phyloP scores from a whole-genome alignment of 2,797 vertebrate species.

The Limnodromus scolopaceus region DNA sequence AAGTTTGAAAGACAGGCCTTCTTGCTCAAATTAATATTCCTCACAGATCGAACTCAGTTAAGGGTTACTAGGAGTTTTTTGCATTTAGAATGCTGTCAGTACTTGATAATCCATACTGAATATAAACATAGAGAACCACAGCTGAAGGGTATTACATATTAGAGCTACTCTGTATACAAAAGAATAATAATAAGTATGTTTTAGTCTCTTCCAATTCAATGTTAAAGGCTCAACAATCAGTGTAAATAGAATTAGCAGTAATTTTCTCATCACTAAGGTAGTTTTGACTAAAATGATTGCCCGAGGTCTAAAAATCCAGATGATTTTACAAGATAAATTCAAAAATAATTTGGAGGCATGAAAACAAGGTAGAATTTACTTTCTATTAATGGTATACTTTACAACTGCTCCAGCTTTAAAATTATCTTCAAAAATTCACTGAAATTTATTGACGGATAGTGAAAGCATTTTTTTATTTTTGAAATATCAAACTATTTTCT shows the following conservation, averaged over 20 bases:
- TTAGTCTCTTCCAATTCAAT: conserved; percentile 15
- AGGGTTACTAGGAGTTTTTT: neutral
- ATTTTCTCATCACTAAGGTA: neutral
- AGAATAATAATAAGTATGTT: neutral
- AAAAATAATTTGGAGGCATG: neutral
- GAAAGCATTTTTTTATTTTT: conserved; percentile 39
- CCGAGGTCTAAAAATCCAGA: neutral
- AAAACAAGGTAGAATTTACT: neutral
- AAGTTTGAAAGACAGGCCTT: neutral
- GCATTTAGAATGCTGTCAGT: neutral
- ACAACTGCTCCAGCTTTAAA: neutral
- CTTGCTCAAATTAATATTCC: neutral
- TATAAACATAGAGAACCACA: neutral
- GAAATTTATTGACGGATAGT: neutral
- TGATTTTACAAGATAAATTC: neutral
- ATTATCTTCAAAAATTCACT: neutral
- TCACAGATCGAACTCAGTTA: neutral
- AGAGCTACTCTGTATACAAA: neutral
- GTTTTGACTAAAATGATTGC: neutral
- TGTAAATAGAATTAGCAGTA: neutral
- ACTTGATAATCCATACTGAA: neutral
- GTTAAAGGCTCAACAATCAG: neutral
- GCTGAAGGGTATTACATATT: neutral
- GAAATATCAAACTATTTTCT: neutral
- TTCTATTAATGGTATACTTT: neutral